Base-by-base conservation (phyloP, 2,888 invertebrate species). In the Cremastinae sp. region DNA sequence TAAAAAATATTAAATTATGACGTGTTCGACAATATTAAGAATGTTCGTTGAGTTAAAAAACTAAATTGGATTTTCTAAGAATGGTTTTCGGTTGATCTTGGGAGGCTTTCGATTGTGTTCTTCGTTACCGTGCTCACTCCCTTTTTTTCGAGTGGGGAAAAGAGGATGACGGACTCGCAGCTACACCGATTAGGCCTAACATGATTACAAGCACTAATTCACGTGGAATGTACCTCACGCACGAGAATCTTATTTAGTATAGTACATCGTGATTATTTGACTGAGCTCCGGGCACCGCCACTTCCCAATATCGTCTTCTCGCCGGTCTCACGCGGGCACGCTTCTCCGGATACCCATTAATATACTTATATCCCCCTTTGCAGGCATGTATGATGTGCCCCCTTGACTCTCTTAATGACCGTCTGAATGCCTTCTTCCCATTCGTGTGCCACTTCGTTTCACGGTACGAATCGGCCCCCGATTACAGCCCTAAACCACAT, bases 131-230 rank as follows among this genome's bases (percentile, higher is more conserved):
- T 80, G 81, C 81, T 80, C 78, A 77, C 78, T 81, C 84, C 83
- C 81, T 82, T 81, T n/a, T n/a, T n/a, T 79, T 79, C 56, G 22
- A 10, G 49, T 49, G 41, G 14, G 41, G n/a, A 14, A 18, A 41
- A 47, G 56, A 64, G 58, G 51, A 81, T 81, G 81, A 73, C 61
- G 54, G 56, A 20, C 75, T 77, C 78, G 81, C 80, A 80, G 78
- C 79, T 82, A 78, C 62, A 68, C 41, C 85, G 85, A 87, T 87
- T 87, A 87, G 84, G 82, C 84, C 75, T 85, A 86, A 87, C 84
- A 81, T 84, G 85, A 87, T 87, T 87, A 86, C 81, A 83, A 84
- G 78, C 85, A 83, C 82, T 83, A 84, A 86, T 84, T 86, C 86
- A 84, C 81, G 83, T 82, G 72, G 69, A 64, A 78, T 74, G 78